These are phyloP conservation scores for Neomicropteryx cornuta DNA, from an alignment of 1,140 invertebrate species.

Conservation along the genomic window DNA sequence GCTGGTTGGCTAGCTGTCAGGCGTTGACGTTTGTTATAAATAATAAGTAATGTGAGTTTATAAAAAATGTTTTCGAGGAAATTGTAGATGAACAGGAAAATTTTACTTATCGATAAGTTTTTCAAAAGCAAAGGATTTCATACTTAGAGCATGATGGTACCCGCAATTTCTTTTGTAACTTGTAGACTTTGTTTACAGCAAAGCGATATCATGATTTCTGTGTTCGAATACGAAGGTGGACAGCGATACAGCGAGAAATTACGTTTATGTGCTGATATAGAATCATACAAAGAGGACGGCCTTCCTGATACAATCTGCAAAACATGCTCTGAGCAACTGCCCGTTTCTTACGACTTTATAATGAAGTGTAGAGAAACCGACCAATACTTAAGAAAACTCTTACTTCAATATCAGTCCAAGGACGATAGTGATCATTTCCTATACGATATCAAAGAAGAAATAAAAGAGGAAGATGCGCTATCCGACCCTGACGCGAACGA, in stretches of 20 bases:
- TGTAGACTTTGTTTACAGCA: conserved; percentile 6
- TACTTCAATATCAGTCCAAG: background rate
- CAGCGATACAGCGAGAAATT: conserved; percentile 5
- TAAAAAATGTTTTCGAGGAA: too few species aligned
- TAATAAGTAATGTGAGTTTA: too few species aligned
- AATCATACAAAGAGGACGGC: conserved; percentile 4
- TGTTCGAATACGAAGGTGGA: conserved; percentile 1
- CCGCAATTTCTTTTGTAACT: too few species aligned
- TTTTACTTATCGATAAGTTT: too few species aligned
- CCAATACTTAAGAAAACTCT: conserved; percentile 1
- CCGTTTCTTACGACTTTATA: conserved; percentile 6
- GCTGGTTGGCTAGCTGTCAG: too few species aligned
- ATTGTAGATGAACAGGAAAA: too few species aligned
- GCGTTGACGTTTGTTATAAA: too few species aligned
- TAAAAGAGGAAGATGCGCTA: too few species aligned
- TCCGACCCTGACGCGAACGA: background rate
- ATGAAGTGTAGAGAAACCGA: conserved; percentile 5
- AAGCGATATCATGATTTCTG: background rate
- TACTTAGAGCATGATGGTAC: too few species aligned
- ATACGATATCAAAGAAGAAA: conserved; percentile 9
- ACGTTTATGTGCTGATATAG: background rate
- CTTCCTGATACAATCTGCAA: conserved; percentile 4
- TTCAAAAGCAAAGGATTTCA: too few species aligned
- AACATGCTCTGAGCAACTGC: conserved; percentile 4
- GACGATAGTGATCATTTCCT: background rate